Evolutionary conservation across 2,888 invertebrate genomes (phyloP), one percentile per base, ranked within the genome.

Genomic region (Aleiodes alternator): DNA sequence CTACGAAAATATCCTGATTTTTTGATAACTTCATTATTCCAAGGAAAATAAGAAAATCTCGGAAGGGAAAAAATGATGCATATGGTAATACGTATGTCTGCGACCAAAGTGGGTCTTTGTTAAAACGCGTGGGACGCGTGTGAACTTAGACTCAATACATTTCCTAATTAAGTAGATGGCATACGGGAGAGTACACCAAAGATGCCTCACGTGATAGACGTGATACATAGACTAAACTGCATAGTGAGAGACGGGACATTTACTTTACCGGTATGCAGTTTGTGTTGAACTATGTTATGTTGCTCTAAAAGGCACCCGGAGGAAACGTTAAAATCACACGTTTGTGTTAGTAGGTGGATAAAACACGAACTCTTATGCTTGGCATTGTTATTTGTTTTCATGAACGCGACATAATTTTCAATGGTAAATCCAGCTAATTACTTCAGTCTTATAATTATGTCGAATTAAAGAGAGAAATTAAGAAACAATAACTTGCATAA

Each of bases 41-140:
- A 23, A 23, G 23, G 2, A 23, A 23, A 23, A 23, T 23, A 34
- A 34, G 3, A 34, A 34, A 34, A 34, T 34, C 34, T 34, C 6
- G 6, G 34, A 34, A 34, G 6, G 34, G 34, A 3, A 34, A 34
- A 34, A 34, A 34, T 34, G 34, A 34, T 6, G 6, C 4, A 1
- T 57, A 29, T 29, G 12, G 6, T 29, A 51, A 68, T 68, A 51
- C 51, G 11, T 31, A 68, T 51, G 34, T 23, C 6, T 51, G n/a
- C 31, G n/a, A 16, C 8, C 29, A 68, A 68, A 68, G 31, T 68
- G 51, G 53, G 48, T 48, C 55, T 51, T 64, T 72, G 64, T 75
- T 75, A 34, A 66, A 70, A 73, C 79, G 82, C 82, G 82, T 82
- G 83, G 81, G 82, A 84, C 77, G 80, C 80, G 79, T 82, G 84